These are phyloP conservation scores for Heliconius charithonia DNA, from an alignment of 2,888 invertebrate genomes.

Conservation along the genomic window DNA sequence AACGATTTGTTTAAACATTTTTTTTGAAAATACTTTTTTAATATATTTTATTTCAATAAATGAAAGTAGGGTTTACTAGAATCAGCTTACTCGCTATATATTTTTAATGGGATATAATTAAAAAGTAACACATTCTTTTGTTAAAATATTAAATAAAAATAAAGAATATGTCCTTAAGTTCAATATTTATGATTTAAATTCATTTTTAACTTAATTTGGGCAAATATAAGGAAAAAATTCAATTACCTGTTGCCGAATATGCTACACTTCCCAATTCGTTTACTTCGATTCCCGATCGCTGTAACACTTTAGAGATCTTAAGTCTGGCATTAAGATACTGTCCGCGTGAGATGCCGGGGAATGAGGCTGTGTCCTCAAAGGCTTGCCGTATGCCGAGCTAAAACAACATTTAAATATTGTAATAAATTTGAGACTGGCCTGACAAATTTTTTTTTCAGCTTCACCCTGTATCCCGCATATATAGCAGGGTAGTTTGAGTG, in stretches of 20 bases:
- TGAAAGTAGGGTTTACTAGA: background rate
- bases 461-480: too few relatives aligned
- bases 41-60: background rate
- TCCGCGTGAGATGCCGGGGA: constrained; percentile 87
- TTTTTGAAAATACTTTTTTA: background rate
- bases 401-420: background rate
- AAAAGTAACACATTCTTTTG: too few relatives aligned
- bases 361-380: constrained; percentile 87
- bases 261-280: constrained; percentile 90
- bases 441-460: too few relatives aligned
- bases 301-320: constrained; percentile 87
- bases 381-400: constrained; percentile 89
- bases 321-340: constrained; percentile 77
- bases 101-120: too few relatives aligned
- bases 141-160: too few relatives aligned
- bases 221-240: constrained; percentile 21
- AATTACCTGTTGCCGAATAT: constrained; percentile 87
- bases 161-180: too few relatives aligned
- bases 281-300: constrained; percentile 90
- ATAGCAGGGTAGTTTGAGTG: too few relatives aligned
- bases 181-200: too few relatives aligned
- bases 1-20: background rate
- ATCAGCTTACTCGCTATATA: background rate
- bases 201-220: too few relatives aligned
- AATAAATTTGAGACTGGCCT: too few relatives aligned